Conservation (phyloP, 2,888 invertebrate genomes). For the Limnephilus auricula region DNA sequence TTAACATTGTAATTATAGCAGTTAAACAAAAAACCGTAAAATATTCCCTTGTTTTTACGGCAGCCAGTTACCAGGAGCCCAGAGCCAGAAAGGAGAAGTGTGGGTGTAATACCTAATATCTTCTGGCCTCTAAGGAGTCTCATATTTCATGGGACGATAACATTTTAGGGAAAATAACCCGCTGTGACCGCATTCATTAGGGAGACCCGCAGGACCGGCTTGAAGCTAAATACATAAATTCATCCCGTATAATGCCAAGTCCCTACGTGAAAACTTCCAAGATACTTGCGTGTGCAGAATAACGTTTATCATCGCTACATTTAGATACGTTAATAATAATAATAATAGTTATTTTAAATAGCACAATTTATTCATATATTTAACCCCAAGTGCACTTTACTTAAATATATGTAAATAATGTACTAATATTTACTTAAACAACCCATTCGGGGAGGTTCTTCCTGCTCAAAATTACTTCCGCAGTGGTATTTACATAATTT, state of each 20-base stretch:
- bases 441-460: neutral
- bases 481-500: neutral
- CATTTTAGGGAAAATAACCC: constrained; percentile 42
- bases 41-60: neutral
- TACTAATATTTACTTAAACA: neutral
- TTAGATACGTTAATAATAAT: neutral
- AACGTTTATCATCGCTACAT: neutral
- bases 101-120: constrained; percentile 21
- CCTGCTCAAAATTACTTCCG: neutral
- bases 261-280: neutral
- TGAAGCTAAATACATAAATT: constrained; percentile 1
- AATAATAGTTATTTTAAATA: neutral
- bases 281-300: neutral
- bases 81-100: neutral
- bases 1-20: neutral
- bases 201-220: constrained; percentile 6
- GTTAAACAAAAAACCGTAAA: neutral
- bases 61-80: neutral
- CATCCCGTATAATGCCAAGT: neutral
- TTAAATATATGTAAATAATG: neutral
- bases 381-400: neutral
- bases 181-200: constrained; percentile 43
- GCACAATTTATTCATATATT: neutral
- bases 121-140: constrained; percentile 17
- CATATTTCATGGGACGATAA: constrained; percentile 42